These are phyloP conservation scores for Datnioides undecimradiatus DNA, from an alignment of 2,113 vertebrate genomes.

Conservation along the genomic window DNA sequence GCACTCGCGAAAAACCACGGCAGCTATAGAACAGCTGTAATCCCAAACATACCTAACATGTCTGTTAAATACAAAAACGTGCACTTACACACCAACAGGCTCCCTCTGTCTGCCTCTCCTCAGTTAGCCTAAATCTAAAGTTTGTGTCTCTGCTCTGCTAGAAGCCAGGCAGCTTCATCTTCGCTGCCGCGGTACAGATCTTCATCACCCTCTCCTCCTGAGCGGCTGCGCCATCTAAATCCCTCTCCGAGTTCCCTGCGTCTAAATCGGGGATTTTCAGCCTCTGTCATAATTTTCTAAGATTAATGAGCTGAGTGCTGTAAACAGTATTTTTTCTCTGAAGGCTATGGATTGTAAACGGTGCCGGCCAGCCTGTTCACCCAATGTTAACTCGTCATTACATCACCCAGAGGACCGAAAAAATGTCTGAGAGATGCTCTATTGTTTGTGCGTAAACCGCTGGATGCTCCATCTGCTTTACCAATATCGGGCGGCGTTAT, in stretches of 20 bases:
- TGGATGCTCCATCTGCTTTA: too few relatives aligned
- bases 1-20: too few relatives aligned
- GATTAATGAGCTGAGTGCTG: conserved; percentile 68
- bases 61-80: conserved; percentile 23
- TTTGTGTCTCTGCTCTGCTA: conserved; percentile 23
- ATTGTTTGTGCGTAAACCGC: conserved; percentile 71
- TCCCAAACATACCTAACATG: not conserved
- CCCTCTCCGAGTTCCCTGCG: conserved; percentile 10
- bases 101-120: conserved; percentile 28
- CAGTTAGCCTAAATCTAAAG: conserved; percentile 36
- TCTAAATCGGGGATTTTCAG: conserved; percentile 38
- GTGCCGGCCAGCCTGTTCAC: conserved; percentile 55
- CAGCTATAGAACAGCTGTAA: not conserved
- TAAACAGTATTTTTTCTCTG: conserved; percentile 54
- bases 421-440: conserved; percentile 58
- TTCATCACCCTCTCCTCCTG: conserved; percentile 52
- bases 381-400: conserved; percentile 72
- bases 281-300: conserved; percentile 72
- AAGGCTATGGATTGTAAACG: conserved; percentile 76
- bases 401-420: conserved; percentile 70
- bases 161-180: conserved; percentile 21
- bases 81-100: conserved; percentile 62
- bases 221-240: conserved; percentile 49
- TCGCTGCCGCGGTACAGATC: conserved; percentile 31
- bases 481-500: too few relatives aligned